phyloP scores from a whole-genome alignment of 2,113 vertebrate species.

The Platycercus adscitus region DNA sequence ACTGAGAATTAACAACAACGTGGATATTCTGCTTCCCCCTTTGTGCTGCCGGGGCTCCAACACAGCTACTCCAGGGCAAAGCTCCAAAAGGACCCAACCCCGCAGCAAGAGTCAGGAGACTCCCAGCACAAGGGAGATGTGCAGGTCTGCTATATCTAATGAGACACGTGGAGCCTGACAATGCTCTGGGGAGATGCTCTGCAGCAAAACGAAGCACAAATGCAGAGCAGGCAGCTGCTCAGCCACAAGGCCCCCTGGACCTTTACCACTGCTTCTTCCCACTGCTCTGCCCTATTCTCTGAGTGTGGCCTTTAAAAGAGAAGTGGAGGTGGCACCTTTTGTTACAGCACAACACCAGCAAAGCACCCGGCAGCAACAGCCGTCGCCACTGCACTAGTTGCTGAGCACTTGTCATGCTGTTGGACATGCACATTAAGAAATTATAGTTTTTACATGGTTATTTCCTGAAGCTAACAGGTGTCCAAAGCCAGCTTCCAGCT shows the following conservation, averaged over 20 bases:
- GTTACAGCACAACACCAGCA: neutral
- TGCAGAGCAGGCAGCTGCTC: accelerated
- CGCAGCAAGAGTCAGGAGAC: neutral
- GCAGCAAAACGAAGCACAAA: neutral
- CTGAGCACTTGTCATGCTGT: neutral
- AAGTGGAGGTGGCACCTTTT: neutral
- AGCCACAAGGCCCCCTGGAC: neutral
- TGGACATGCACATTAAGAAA: neutral
- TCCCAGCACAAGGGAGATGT: neutral
- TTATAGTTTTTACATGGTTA: neutral
- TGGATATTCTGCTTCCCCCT: neutral
- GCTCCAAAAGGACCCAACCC: neutral
- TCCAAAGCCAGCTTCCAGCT: neutral
- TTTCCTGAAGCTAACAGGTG: constrained; percentile 40
- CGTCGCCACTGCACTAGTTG: accelerated
- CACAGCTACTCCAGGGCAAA: neutral
- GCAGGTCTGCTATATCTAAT: neutral
- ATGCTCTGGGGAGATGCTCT: neutral
- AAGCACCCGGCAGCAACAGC: neutral
- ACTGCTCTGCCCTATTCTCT: accelerated
- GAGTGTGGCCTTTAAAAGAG: neutral
- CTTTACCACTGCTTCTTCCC: neutral
- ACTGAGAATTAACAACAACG: neutral
- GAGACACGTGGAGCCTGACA: neutral
- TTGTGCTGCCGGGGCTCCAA: neutral